Conservation (phyloP, 2,888 invertebrate genomes). For the Tryphoninae sp. region DNA sequence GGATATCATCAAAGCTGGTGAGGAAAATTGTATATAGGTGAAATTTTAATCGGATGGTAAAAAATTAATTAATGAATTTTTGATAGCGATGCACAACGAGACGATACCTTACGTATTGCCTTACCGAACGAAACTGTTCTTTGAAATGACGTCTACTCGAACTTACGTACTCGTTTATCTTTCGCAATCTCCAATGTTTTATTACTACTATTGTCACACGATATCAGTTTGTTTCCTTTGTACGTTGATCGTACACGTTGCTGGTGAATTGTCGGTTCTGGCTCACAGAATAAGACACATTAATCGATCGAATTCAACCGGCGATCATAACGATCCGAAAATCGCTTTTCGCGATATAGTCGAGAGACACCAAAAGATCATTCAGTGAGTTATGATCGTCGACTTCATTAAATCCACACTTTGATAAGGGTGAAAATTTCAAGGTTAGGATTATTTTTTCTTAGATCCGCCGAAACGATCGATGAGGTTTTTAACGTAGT, state of each 20-base stretch:
- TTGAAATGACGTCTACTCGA: constrained; percentile 41
- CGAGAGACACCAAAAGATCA: constrained; percentile 40
- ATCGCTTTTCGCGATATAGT: constrained; percentile 46
- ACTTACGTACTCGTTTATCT: constrained; percentile 55
- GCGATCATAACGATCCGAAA: not conserved
- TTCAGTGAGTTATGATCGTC: constrained; percentile 55
- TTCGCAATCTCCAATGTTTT: constrained; percentile 54
- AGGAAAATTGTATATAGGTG: not conserved
- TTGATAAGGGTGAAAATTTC: not conserved
- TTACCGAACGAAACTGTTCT: constrained; percentile 58
- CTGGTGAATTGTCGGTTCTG: constrained; percentile 58
- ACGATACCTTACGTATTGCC: constrained; percentile 49
- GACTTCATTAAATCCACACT: not conserved
- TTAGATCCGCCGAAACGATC: constrained; percentile 43
- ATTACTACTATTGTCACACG: constrained; percentile 50
- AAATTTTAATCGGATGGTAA: not conserved
- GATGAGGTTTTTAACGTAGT: constrained; percentile 47
- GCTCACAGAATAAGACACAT: constrained; percentile 47
- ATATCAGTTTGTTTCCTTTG: constrained; percentile 55
- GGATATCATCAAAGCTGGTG: constrained; percentile 30
- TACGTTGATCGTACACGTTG: constrained; percentile 53
- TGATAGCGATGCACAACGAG: constrained; percentile 49
- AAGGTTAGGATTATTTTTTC: not conserved
- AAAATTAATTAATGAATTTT: not conserved
- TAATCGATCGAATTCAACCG: constrained; percentile 28